Conservation (phyloP, 2,113 vertebrate species). For the Trogon melanurus region DNA sequence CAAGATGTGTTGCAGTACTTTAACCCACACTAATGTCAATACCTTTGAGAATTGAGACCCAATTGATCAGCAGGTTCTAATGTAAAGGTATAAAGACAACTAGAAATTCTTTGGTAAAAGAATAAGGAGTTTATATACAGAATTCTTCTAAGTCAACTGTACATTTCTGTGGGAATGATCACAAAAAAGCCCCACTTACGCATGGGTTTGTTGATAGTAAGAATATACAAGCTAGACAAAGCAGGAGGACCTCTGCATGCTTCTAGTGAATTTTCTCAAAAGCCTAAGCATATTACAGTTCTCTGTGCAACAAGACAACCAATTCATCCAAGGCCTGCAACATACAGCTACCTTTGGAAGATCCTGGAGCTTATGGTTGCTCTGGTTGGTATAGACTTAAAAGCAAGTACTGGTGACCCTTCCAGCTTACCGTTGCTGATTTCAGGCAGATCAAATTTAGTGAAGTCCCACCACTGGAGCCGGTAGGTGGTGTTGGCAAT, state of each 20-base stretch:
- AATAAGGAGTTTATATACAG: neutral
- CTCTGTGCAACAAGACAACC: neutral
- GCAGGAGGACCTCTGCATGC: neutral
- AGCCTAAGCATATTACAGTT: neutral
- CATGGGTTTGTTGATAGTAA: neutral
- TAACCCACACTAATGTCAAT: neutral
- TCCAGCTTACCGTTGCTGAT: slow-evolving; percentile 93
- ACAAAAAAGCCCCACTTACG: neutral
- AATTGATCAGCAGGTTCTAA: neutral
- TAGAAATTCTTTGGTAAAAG: neutral
- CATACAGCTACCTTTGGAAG: neutral
- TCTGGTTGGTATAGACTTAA: neutral
- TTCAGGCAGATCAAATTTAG: slow-evolving; percentile 97
- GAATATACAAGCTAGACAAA: neutral
- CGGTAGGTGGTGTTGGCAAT: slow-evolving; percentile 98
- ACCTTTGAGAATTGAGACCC: neutral
- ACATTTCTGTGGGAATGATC: neutral
- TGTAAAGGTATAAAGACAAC: neutral
- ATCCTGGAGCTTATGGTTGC: neutral
- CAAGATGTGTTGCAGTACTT: neutral
- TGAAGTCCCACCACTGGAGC: slow-evolving; percentile 99
- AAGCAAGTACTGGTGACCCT: neutral
- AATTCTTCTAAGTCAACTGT: neutral
- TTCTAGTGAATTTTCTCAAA: neutral
- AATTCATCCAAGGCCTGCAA: neutral